Percentiles rank a stretch among this genome's conserved stretches.
These are phyloP conservation scores for Ochlodes sylvanus DNA, from an alignment of 2,888 invertebrate genomes.

Conservation along the genomic window DNA sequence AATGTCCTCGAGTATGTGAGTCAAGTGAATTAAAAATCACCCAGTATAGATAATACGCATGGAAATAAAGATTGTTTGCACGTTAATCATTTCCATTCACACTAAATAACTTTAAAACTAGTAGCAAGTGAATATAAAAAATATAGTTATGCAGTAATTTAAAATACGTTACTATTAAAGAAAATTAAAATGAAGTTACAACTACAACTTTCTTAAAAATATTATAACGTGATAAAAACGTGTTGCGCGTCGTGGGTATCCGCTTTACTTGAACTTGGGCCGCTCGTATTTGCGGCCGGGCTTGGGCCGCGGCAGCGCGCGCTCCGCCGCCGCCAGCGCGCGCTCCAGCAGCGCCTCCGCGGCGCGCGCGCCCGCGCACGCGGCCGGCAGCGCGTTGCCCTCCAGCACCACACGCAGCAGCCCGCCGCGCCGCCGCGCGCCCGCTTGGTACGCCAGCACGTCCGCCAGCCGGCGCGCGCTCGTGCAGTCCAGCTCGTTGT, in stretches of 20 bases:
- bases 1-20: too few relatives aligned
- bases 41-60: too few relatives aligned
- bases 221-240: neutral
- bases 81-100: too few relatives aligned
- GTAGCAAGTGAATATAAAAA: neutral
- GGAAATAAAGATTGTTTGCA: too few relatives aligned
- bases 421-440: conserved; percentile 36
- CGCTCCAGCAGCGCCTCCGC: conserved; percentile 21
- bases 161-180: neutral
- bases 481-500: conserved; percentile 47
- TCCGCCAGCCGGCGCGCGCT: conserved; percentile 41
- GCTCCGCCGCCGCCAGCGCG: neutral
- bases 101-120: neutral
- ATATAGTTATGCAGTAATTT: neutral
- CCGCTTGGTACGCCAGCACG: conserved; percentile 45
- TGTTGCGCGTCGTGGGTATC: neutral
- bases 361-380: conserved; percentile 34
- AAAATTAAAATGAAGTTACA: neutral
- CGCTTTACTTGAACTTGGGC: neutral
- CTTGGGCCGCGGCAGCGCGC: neutral
- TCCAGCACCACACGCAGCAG: conserved; percentile 48
- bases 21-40: too few relatives aligned
- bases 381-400: conserved; percentile 45
- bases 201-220: neutral
- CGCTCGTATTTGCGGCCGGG: conserved; percentile 9